phyloP scores from a whole-genome alignment of 2,797 vertebrate species.

The Catamblyrhynchus diadema region DNA sequence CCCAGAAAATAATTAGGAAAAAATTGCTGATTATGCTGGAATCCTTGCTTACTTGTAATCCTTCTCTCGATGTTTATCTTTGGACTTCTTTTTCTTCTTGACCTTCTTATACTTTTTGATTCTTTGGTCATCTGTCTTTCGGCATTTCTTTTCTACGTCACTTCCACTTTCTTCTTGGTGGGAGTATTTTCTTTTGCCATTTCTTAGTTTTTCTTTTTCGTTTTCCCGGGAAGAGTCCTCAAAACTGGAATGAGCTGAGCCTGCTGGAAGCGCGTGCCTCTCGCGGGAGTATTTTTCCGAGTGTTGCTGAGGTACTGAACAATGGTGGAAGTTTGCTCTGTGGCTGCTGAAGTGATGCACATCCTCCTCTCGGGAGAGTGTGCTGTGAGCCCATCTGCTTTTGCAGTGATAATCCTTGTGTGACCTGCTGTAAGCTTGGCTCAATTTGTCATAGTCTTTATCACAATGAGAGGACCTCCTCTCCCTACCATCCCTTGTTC shows the following conservation, averaged over 20 bases:
- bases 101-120: constrained; percentile 88
- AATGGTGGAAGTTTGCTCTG: constrained; percentile 23
- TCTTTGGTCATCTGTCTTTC: constrained; percentile 58
- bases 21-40: constrained; percentile 20
- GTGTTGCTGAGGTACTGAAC: neutral
- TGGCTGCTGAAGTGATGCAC: neutral
- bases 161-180: neutral
- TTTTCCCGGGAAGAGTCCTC: constrained; percentile 15
- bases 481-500: constrained; percentile 68
- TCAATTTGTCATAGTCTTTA: constrained; percentile 56
- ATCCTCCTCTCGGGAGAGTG: constrained; percentile 50
- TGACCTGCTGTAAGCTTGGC: constrained; percentile 42
- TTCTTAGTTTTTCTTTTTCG: neutral
- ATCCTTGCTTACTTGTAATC: constrained; percentile 70
- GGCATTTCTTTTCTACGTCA: constrained; percentile 64
- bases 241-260: neutral
- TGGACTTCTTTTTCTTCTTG: constrained; percentile 93
- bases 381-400: constrained; percentile 64
- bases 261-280: neutral
- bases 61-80: constrained; percentile 83
- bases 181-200: constrained; percentile 30
- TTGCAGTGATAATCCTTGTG: constrained; percentile 67
- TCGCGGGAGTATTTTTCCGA: constrained; percentile 12
- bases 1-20: constrained; percentile 20
- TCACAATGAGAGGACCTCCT: constrained; percentile 64